Evolutionary conservation across 2,888 invertebrate species (phyloP), one percentile per base, ranked within the genome.

Genomic region (Smittia sp.): DNA sequence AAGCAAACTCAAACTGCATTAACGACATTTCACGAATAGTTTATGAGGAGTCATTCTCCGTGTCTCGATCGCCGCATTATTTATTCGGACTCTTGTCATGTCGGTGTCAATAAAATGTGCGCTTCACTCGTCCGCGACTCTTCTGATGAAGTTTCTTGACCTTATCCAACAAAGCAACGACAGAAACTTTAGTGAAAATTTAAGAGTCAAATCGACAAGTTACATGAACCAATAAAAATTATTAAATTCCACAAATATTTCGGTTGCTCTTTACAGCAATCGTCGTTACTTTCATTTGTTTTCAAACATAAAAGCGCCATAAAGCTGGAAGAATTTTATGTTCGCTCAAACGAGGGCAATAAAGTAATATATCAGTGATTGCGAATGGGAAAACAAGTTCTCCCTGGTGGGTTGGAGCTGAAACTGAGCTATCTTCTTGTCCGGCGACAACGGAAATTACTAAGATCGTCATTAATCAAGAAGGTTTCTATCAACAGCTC

Each of bases 1-100:
- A 58, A 58, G 41, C 41, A 67, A 66, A 32, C 32, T 32, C n/a
- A 22, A 22, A 66, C 66, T 38, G 66, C 66, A 66, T 38, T 66
- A 46, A 46, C 46, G n/a, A 46, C 46, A 46, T 46, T 66, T 41
- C 39, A 67, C 20, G 20, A 41, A 67, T 58, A 58, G 58, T 58
- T 58, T 58, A 58, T 22, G 20, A n/a, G 3, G 22, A 20, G 58
- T 58, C 3, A 22, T 18, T 58, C 58, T 58, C 22, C 58, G 4
- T 41, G 41, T 67, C 67, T 15, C 63, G 25, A 22, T 32, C n/a
- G 46, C 11, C n/a, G 38, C 25, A 7, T 27, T 20, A 15, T 27
- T 20, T 32, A 32, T 38, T 65, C 38, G 32, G 32, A n/a, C 32
- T 32, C n/a, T 24, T 63, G 63, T 63, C 63, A 63, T 63, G 63